Evolutionary conservation across 2,888 invertebrate species (phyloP).

Genomic region (Tetrapedia diversipes): DNA sequence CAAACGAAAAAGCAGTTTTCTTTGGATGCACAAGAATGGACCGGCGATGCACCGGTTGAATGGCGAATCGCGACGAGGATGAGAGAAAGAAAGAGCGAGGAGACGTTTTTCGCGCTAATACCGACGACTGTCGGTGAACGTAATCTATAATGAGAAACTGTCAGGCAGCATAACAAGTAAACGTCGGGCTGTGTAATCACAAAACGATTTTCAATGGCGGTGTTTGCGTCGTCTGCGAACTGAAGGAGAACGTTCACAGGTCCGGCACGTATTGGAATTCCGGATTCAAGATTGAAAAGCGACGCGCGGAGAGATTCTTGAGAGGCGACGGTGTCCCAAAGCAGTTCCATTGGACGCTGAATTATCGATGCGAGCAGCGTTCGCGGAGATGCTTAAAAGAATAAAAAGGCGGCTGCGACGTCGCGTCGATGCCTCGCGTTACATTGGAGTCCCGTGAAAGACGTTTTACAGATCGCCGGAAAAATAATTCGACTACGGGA

Average conservation of each 20-base stretch:
- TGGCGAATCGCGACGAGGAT: not conserved
- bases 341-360: conserved; percentile 41
- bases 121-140: conserved; percentile 25
- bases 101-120: conserved; percentile 18
- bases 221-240: conserved; percentile 36
- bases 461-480: not conserved
- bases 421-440: too few relatives aligned
- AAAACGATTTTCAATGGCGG: conserved; percentile 44
- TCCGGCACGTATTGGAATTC: conserved; percentile 53
- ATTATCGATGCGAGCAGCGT: conserved; percentile 62
- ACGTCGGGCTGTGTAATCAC: conserved; percentile 51
- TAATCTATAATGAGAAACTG: conserved; percentile 54
- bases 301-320: conserved; percentile 53
- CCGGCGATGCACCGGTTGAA: not conserved
- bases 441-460: not conserved
- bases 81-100: conserved; percentile 4
- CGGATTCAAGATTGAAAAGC: conserved; percentile 63
- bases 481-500: too few relatives aligned
- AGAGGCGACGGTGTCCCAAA: conserved; percentile 36
- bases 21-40: not conserved
- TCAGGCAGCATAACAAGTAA: conserved; percentile 42
- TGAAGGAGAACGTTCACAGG: conserved; percentile 33
- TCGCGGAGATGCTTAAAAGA: conserved; percentile 30
- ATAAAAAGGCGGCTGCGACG: not conserved
- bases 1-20: conserved; percentile 12